A percentile compares a stretch with the other conserved stretches of the same genome.
These are phyloP conservation scores for Trypoxylus dichotomus DNA, from an alignment of 1,140 invertebrate species.

Conservation along the genomic window DNA sequence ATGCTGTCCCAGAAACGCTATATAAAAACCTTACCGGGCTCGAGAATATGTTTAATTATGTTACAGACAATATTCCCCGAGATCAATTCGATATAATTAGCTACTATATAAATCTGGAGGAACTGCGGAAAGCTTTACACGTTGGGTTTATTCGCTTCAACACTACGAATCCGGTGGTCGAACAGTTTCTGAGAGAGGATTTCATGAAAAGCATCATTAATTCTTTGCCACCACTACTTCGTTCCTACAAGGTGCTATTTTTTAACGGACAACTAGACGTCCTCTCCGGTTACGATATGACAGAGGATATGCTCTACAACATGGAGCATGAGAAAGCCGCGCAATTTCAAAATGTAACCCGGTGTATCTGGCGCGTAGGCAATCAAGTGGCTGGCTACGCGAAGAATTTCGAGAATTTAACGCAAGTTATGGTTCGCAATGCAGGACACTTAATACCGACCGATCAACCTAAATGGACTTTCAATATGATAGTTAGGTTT, in stretches of 20 bases:
- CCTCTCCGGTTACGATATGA: constrained; percentile 76
- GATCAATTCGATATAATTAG: constrained; percentile 55
- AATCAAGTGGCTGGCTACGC: constrained; percentile 71
- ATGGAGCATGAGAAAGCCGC: constrained; percentile 64
- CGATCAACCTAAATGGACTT: constrained; percentile 73
- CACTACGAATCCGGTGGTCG: constrained; percentile 54
- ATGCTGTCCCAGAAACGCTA: constrained; percentile 40
- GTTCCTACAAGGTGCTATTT: constrained; percentile 65
- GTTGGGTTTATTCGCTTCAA: constrained; percentile 67
- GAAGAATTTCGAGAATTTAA: constrained; percentile 67
- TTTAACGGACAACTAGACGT: constrained; percentile 84
- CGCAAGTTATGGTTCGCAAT: constrained; percentile 71
- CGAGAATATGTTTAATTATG: constrained; percentile 78
- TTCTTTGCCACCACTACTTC: constrained; percentile 69
- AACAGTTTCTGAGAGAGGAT: constrained; percentile 70
- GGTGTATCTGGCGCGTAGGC: constrained; percentile 65
- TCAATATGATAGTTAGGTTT: constrained; percentile 73
- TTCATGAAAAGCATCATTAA: constrained; percentile 78
- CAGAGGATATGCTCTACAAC: constrained; percentile 65
- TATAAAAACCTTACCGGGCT: constrained; percentile 82
- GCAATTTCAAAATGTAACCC: constrained; percentile 61
- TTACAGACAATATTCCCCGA: background rate
- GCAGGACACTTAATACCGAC: constrained; percentile 78
- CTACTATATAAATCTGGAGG: constrained; percentile 62
- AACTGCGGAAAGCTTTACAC: constrained; percentile 73